Evolutionary conservation across 2,888 invertebrate species (phyloP).

Genomic region (Anorthoa munda): DNA sequence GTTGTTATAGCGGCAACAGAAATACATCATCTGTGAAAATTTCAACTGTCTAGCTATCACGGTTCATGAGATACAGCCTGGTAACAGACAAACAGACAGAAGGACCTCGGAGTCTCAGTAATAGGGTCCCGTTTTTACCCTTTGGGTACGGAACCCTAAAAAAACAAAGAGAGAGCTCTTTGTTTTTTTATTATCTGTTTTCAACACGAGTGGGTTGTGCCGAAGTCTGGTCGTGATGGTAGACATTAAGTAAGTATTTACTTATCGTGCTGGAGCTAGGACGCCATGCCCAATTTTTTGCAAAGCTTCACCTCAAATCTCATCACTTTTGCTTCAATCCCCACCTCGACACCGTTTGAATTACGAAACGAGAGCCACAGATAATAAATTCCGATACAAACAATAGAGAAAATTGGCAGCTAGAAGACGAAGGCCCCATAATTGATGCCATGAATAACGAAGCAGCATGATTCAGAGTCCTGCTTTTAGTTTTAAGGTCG

Average conservation of each 20-base stretch:
- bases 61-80: too few relatives aligned
- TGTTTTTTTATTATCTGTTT: background rate
- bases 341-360: background rate
- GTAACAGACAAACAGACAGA: too few relatives aligned
- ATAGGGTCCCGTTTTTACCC: too few relatives aligned
- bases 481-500: constrained; percentile 69
- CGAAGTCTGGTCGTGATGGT: too few relatives aligned
- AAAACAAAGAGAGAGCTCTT: too few relatives aligned
- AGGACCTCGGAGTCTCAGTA: too few relatives aligned
- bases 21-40: too few relatives aligned
- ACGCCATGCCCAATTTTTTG: background rate
- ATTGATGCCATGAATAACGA: constrained; percentile 58
- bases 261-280: too few relatives aligned
- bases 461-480: constrained; percentile 61
- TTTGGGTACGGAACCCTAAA: too few relatives aligned
- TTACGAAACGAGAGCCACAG: constrained; percentile 2
- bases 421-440: constrained; percentile 43
- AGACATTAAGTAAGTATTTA: too few relatives aligned
- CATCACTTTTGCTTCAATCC: background rate
- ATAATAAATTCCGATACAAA: constrained; percentile 43
- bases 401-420: constrained; percentile 61
- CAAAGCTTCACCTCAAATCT: background rate
- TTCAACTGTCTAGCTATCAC: too few relatives aligned
- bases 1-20: too few relatives aligned
- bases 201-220: background rate